Base-by-base conservation (phyloP, 2,113 vertebrate species). In the Caranx melampygus region DNA sequence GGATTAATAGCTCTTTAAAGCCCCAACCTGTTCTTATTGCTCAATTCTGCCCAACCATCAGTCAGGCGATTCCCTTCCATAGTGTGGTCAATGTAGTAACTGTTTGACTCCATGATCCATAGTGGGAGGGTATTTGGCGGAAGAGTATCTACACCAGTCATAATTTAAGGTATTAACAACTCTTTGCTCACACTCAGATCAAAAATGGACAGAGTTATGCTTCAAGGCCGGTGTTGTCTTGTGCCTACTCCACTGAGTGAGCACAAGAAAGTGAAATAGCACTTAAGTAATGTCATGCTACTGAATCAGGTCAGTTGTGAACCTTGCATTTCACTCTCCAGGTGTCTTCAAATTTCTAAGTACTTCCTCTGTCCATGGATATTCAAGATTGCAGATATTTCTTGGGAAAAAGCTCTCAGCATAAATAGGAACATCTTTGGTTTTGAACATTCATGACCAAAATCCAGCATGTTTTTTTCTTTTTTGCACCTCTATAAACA, bases 141-240 rank as follows among this genome's bases (percentile, higher is more conserved):
- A 51, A 60, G 6, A 6, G 5, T 15, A 2, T 51, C 16, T 34
- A 26, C 5, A 59, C 16, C 4, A 47, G 20, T 57, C 35, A 21
- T n/a, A 5, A 18, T 13, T 37, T 51, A 40, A 37, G 0, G 4
- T 14, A 20, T 45, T 35, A n/a, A 26, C 4, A 34, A 21, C 10
- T 54, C 40, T 31, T 26, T 8, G 4, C 6, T 33, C 3, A 67
- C 33, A 15, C 9, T 37, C 0, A 0, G 40, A 14, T 37, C 3
- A 72, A 42, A 74, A 75, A 64, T 85, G 57, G 51, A 63, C 31
- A 68, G 76, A 73, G 85, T 83, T 83, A 79, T 82, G 76, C 76
- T 80, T 83, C 18, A 63, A 78, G 54, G 4, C 13, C 40, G 26
- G 34, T 33, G 20, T 14, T 8, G 21, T 54, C 34, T 31, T 76